phyloP scores from a whole-genome alignment of 2,797 vertebrate species.

The Orestias chungarensis region DNA sequence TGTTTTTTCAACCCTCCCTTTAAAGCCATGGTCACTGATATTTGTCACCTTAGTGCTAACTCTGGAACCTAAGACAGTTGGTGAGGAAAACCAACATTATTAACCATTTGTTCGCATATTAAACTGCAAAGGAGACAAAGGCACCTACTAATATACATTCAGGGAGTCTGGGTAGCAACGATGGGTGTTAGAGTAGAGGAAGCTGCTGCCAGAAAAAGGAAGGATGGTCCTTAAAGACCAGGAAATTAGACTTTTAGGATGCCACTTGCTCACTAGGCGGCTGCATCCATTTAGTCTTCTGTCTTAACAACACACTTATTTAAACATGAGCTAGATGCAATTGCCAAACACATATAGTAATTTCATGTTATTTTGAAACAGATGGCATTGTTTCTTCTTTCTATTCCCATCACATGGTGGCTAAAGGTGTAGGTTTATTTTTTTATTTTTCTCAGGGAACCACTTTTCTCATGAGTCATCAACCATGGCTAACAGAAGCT shows the following conservation, averaged over 20 bases:
- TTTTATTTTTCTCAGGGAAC: constrained; percentile 46
- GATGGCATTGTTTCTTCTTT: neutral
- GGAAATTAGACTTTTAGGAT: constrained; percentile 95
- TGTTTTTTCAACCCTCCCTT: constrained; percentile 24
- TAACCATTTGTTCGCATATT: constrained; percentile 66
- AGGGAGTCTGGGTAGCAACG: constrained; percentile 54
- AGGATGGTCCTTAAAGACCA: constrained; percentile 92
- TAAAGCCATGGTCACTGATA: constrained; percentile 61
- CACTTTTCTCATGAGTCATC: constrained; percentile 32
- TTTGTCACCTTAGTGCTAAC: constrained; percentile 11
- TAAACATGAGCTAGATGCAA: constrained; percentile 19
- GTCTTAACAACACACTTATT: constrained; percentile 27
- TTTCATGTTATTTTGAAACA: constrained; percentile 12
- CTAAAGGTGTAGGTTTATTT: constrained; percentile 39
- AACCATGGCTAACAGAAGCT: constrained; percentile 13
- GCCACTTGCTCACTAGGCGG: constrained; percentile 88
- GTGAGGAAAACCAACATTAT: constrained; percentile 33
- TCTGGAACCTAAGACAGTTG: constrained; percentile 43
- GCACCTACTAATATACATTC: constrained; percentile 22
- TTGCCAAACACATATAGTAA: constrained; percentile 29
- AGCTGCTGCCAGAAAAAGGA: constrained; percentile 86
- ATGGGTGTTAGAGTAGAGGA: constrained; percentile 83
- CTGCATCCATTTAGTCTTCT: constrained; percentile 34
- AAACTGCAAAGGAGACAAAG: constrained; percentile 50
- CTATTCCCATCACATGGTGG: constrained; percentile 1